These are phyloP conservation scores for Rhagoletis zephyria DNA, from an alignment of 1,140 invertebrate genomes.

Conservation along the genomic window DNA sequence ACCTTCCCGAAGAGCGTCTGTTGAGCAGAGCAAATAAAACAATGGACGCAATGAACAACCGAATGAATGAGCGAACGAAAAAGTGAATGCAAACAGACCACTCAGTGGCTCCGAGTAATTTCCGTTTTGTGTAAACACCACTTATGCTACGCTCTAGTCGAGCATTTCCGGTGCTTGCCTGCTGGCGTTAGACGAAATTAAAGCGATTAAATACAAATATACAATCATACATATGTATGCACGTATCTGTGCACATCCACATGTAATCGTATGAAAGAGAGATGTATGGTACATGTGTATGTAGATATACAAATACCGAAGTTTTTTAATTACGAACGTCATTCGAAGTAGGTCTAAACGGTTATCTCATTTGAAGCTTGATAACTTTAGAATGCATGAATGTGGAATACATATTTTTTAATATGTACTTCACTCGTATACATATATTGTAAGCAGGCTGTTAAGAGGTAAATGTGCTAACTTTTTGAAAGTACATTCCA, in stretches of 20 bases:
- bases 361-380: too few relatives aligned
- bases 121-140: constrained; percentile 44
- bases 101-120: constrained; percentile 45
- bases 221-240: not conserved
- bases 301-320: not conserved
- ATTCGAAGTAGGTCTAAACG: too few relatives aligned
- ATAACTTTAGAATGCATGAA: too few relatives aligned
- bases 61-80: constrained; percentile 8
- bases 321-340: too few relatives aligned
- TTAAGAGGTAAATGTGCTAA: too few relatives aligned
- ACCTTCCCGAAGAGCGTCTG: constrained; percentile 5
- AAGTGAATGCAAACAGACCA: not conserved
- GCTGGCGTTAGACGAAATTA: not conserved
- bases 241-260: too few relatives aligned
- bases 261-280: too few relatives aligned
- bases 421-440: too few relatives aligned
- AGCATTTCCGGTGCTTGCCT: constrained; percentile 21
- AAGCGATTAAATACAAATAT: not conserved
- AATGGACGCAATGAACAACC: not conserved
- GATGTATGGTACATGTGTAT: not conserved
- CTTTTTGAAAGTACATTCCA: too few relatives aligned
- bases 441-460: too few relatives aligned
- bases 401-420: too few relatives aligned
- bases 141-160: constrained; percentile 20
- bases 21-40: not conserved